Conservation (phyloP, 2,888 invertebrate genomes). For the Apamea sordens region DNA sequence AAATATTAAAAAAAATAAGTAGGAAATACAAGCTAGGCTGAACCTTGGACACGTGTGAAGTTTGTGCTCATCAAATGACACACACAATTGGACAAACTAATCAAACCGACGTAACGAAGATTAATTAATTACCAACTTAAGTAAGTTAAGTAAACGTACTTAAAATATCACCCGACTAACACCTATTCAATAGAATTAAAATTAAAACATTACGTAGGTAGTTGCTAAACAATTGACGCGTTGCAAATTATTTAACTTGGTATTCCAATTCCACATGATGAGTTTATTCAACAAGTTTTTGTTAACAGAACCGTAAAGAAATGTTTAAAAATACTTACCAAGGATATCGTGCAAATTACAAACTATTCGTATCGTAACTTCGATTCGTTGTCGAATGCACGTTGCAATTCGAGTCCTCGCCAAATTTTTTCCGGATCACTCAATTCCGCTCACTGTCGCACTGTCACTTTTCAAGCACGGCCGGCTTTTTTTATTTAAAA, state of each 20-base stretch:
- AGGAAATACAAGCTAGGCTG: slow-evolving; percentile 46
- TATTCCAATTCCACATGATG: slow-evolving; percentile 44
- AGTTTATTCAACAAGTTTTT: slow-evolving; percentile 58
- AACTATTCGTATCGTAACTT: slow-evolving; percentile 74
- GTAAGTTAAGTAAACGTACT: slow-evolving; percentile 34
- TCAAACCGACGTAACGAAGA: slow-evolving; percentile 48
- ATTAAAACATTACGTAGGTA: slow-evolving; percentile 45
- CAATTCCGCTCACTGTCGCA: slow-evolving; percentile 84
- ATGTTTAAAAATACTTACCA: slow-evolving; percentile 76
- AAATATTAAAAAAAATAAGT: slow-evolving; percentile 63
- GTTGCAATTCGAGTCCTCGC: slow-evolving; percentile 76
- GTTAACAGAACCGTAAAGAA: slow-evolving; percentile 52
- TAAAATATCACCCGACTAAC: slow-evolving; percentile 27
- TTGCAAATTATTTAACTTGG: slow-evolving; percentile 38
- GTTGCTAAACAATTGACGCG: slow-evolving; percentile 42
- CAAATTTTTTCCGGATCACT: slow-evolving; percentile 79
- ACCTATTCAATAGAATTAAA: slow-evolving; percentile 45
- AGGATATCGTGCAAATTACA: slow-evolving; percentile 80
- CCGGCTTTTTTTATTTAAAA: slow-evolving; percentile 78
- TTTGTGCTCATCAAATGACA: slow-evolving; percentile 63
- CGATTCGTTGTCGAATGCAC: slow-evolving; percentile 75
- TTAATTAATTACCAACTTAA: slow-evolving; percentile 60
- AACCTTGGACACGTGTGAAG: slow-evolving; percentile 74
- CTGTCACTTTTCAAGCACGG: slow-evolving; percentile 85
- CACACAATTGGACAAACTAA: slow-evolving; percentile 56